Conservation (phyloP, 2,113 vertebrate genomes). For the Brachionichthys hirsutus region DNA sequence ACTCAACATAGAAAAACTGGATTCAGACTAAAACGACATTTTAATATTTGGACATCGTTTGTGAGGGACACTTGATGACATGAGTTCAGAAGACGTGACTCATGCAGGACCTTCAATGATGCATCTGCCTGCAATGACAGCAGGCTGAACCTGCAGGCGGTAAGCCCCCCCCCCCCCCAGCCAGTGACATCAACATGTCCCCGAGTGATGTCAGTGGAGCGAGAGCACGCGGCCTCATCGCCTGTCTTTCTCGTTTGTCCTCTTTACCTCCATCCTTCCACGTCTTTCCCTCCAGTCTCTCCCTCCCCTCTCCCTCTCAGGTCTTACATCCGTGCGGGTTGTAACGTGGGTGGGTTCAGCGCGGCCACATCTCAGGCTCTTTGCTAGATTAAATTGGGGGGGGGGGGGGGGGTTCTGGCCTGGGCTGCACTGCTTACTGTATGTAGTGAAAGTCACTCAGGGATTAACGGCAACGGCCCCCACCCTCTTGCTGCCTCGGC, state of each 20-base stretch:
- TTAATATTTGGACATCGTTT: neutral
- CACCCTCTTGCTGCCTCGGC: conserved; percentile 69
- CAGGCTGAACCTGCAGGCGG: conserved; percentile 5
- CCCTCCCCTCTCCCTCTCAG: conserved; percentile 5
- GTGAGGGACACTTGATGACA: no score
- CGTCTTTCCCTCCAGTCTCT: conserved; percentile 15
- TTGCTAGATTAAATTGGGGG: conserved; percentile 77
- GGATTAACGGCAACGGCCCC: conserved; percentile 67
- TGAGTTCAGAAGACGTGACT: conserved; percentile 1
- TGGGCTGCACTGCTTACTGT: conserved; percentile 62
- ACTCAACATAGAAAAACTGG: no score
- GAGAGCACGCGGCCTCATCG: conserved; percentile 29
- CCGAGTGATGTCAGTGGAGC: conserved; percentile 55
- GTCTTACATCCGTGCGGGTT: conserved; percentile 31
- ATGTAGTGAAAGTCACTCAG: conserved; percentile 76
- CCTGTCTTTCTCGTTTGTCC: conserved; percentile 21
- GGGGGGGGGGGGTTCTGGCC: conserved; percentile 55
- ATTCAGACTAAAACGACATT: neutral
- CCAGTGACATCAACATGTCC: conserved; percentile 45
- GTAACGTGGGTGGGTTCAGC: conserved; percentile 32
- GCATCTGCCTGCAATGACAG: neutral
- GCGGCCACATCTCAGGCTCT: conserved; percentile 59
- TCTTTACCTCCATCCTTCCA: conserved; percentile 36
- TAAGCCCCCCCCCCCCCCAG: conserved; percentile 6
- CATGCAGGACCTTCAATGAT: conserved; percentile 6